phyloP scores from a whole-genome alignment of 2,888 invertebrate genomes.

The Thumatha senex region DNA sequence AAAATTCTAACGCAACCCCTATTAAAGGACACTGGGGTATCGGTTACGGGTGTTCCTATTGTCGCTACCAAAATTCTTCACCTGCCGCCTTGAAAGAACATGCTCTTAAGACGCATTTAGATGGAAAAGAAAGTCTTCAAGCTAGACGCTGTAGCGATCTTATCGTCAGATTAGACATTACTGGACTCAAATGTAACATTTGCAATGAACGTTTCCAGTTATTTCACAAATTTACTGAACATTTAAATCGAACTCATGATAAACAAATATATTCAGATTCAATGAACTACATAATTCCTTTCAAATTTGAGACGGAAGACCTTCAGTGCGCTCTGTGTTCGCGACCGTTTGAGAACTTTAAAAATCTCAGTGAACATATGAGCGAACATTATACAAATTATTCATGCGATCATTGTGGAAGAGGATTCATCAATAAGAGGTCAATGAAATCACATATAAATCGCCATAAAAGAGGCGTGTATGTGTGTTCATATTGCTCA shows the following conservation, averaged over 20 bases:
- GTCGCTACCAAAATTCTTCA: conserved; percentile 37
- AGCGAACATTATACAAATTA: conserved; percentile 56
- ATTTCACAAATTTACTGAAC: conserved; percentile 23
- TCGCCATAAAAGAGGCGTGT: neutral
- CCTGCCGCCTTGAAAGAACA: conserved; percentile 54
- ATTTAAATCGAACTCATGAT: conserved; percentile 23
- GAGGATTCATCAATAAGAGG: conserved; percentile 23
- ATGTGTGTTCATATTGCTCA: neutral
- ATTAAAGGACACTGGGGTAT: conserved; percentile 44
- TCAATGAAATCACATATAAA: neutral
- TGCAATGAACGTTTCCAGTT: conserved; percentile 19
- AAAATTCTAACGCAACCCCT: conserved; percentile 58
- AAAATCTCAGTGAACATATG: conserved; percentile 46
- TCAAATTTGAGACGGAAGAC: conserved; percentile 29
- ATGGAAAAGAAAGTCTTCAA: conserved; percentile 34
- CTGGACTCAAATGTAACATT: conserved; percentile 29
- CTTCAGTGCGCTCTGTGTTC: conserved; percentile 51
- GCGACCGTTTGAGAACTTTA: conserved; percentile 48
- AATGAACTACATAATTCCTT: conserved; percentile 40
- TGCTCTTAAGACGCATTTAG: conserved; percentile 41
- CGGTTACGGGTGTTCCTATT: conserved; percentile 57
- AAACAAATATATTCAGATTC: conserved; percentile 22
- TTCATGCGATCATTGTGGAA: conserved; percentile 50
- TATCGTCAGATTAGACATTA: conserved; percentile 56
- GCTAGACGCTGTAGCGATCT: conserved; percentile 37